Evolutionary conservation across 2,888 invertebrate genomes (phyloP).

Genomic region (Pammene fasciana): DNA sequence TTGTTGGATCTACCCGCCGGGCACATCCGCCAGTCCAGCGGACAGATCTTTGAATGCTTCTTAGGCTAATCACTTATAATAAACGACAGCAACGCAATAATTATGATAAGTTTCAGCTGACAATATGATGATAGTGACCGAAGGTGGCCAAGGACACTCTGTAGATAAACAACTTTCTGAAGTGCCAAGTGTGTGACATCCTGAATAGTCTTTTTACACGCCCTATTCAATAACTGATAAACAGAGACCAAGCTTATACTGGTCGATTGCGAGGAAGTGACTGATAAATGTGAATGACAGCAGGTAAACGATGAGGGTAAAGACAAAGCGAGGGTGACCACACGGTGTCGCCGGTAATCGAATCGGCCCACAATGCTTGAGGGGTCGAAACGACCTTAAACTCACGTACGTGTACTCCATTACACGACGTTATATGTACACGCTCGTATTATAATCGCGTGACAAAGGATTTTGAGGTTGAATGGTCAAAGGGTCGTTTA

Average conservation of each 20-base stretch:
- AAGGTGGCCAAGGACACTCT: no score
- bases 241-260: neutral
- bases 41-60: no score
- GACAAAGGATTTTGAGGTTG: neutral
- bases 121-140: no score
- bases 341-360: conserved; percentile 31
- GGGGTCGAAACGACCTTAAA: neutral
- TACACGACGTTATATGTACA: neutral
- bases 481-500: conserved; percentile 10
- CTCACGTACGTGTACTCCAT: neutral
- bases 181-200: no score
- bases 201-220: no score
- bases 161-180: no score
- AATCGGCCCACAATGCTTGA: neutral
- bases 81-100: no score
- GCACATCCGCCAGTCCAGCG: no score
- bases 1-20: no score
- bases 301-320: conserved; percentile 18
- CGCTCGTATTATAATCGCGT: neutral
- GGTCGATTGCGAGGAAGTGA: neutral
- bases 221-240: neutral
- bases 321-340: conserved; percentile 32
- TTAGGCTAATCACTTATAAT: no score
- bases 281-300: neutral
- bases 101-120: no score